A percentile compares a stretch with the other conserved stretches of the same genome.
Conservation (phyloP, 2,113 vertebrate genomes). For the Deroptyus accipitrinus region DNA sequence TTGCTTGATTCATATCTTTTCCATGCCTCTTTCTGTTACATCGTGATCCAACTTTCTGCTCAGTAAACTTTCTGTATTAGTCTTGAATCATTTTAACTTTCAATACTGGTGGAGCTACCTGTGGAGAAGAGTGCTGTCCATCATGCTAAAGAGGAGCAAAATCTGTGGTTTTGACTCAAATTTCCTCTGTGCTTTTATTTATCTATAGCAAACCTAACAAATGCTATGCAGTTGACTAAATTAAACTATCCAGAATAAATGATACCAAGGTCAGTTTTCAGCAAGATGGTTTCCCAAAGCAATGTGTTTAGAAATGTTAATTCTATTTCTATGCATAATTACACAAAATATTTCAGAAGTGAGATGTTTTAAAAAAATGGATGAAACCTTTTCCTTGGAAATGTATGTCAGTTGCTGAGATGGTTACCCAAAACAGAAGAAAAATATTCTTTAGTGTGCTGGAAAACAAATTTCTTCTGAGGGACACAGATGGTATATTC, state of each 20-base stretch:
- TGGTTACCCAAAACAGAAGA: slow-evolving; percentile 45
- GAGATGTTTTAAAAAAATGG: background rate
- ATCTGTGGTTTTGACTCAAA: background rate
- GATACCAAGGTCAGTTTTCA: background rate
- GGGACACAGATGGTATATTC: background rate
- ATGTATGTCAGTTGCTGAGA: background rate
- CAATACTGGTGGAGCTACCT: background rate
- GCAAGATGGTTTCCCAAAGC: background rate
- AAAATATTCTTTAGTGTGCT: slow-evolving; percentile 1
- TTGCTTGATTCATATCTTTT: background rate
- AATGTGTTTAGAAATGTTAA: background rate
- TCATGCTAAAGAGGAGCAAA: background rate
- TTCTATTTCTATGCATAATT: slow-evolving; percentile 8
- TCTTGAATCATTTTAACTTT: background rate
- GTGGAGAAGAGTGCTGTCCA: background rate
- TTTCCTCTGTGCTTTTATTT: background rate
- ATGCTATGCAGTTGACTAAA: background rate
- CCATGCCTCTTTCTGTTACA: background rate
- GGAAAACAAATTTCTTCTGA: slow-evolving; percentile 24
- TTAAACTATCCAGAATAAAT: background rate
- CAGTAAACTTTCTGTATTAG: background rate
- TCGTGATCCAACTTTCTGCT: background rate
- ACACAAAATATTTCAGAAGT: slow-evolving; percentile 30
- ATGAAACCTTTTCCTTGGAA: slow-evolving; percentile 41
- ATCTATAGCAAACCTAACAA: background rate